Conservation (phyloP, 1,140 invertebrate species). For the Musca domestica region DNA sequence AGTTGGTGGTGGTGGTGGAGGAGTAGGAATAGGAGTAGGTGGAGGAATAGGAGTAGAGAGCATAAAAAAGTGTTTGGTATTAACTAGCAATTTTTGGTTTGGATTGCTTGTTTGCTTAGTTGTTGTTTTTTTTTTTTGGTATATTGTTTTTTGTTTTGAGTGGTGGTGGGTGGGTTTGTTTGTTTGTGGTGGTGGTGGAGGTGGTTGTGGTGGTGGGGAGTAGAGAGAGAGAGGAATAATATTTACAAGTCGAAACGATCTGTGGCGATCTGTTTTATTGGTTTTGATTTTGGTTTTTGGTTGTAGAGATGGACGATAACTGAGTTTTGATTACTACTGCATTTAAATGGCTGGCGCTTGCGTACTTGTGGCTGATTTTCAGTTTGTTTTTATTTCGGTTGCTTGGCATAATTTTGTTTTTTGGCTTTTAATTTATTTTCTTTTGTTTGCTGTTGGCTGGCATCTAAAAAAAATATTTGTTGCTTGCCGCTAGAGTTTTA, state of each 20-base stretch:
- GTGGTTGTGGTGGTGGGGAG: constrained; percentile 2
- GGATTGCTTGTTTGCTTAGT: constrained; percentile 11
- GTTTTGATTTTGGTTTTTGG: no score
- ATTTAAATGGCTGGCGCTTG: constrained; percentile 26
- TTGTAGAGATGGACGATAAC: constrained; percentile 23
- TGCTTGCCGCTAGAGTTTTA: not conserved
- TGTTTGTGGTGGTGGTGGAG: no score
- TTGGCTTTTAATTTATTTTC: not conserved
- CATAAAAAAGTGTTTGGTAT: not conserved
- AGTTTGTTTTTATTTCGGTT: constrained; percentile 24
- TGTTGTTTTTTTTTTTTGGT: not conserved
- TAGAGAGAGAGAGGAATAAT: not conserved
- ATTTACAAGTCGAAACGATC: constrained; percentile 21
- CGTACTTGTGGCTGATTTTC: constrained; percentile 28
- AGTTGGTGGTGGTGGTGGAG: not conserved
- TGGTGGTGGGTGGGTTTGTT: no score
- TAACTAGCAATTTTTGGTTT: not conserved
- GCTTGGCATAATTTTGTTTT: not conserved
- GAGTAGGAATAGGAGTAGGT: no score
- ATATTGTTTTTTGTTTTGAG: no score
- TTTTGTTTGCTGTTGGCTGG: not conserved
- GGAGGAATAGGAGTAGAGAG: no score
- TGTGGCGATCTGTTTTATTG: constrained; percentile 9
- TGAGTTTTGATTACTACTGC: constrained; percentile 28
- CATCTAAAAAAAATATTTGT: no score